These are phyloP conservation scores for Thamnophis sirtalis DNA, from an alignment of 2,113 vertebrate species.

Conservation along the genomic window DNA sequence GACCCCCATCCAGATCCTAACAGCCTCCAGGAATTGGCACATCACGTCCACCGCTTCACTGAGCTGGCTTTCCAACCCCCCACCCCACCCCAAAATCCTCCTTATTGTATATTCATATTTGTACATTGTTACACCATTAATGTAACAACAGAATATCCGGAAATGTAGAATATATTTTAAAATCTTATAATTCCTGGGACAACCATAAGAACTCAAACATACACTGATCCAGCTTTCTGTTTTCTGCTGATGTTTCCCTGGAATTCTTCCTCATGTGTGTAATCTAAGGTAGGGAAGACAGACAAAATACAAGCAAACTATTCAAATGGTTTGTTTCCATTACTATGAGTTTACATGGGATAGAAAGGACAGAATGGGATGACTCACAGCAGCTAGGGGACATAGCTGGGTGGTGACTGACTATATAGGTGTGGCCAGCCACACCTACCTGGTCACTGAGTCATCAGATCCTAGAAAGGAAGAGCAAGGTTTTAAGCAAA, in stretches of 20 bases:
- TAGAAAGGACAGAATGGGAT: not conserved
- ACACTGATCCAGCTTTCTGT: not conserved
- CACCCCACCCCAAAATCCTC: not conserved
- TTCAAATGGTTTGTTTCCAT: not conserved
- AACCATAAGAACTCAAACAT: not conserved
- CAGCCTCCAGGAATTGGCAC: too few relatives aligned
- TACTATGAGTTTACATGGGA: not conserved
- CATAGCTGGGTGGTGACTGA: too few relatives aligned
- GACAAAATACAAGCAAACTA: not conserved
- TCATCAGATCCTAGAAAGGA: not conserved
- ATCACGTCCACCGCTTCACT: too few relatives aligned
- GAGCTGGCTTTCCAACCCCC: too few relatives aligned
- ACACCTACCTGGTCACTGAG: too few relatives aligned
- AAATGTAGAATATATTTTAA: not conserved
- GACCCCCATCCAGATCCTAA: too few relatives aligned
- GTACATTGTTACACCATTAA: not conserved
- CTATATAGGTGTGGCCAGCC: too few relatives aligned
- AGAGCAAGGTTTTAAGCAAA: not conserved
- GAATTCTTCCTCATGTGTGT: not conserved
- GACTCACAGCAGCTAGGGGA: too few relatives aligned
- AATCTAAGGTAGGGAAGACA: not conserved
- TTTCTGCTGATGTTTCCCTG: not conserved
- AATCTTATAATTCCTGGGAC: not conserved
- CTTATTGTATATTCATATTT: not conserved
- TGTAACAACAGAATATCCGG: not conserved